Percentiles rank a stretch among this genome's conserved stretches.
These are phyloP conservation scores for Zele albiditarsus DNA, from an alignment of 2,888 invertebrate genomes.

Conservation along the genomic window DNA sequence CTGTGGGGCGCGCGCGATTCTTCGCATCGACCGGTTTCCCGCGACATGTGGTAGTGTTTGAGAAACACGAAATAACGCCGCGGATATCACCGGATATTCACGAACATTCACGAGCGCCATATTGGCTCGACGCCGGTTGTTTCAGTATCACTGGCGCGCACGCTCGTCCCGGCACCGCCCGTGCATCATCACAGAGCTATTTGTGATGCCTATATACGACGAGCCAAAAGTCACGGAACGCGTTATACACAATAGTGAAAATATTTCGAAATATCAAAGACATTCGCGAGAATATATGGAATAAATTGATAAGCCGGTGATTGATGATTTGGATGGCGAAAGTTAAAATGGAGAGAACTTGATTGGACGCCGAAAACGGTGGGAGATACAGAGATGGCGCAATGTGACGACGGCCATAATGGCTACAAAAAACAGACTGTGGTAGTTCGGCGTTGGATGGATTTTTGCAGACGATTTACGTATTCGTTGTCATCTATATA, in stretches of 20 bases:
- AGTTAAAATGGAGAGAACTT: background rate
- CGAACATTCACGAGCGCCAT: conserved; percentile 47
- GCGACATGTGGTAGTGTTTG: conserved; percentile 16
- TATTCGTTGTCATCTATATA: background rate
- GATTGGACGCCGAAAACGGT: background rate
- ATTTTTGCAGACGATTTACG: background rate
- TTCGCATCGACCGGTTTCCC: conserved; percentile 64
- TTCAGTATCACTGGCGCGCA: conserved; percentile 47
- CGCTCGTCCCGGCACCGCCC: conserved; percentile 45
- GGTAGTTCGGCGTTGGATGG: background rate
- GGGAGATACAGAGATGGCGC: conserved; percentile 14
- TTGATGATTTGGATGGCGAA: background rate
- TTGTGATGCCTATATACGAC: conserved; percentile 37
- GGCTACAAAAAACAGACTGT: conserved; percentile 10
- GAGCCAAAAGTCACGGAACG: conserved; percentile 26
- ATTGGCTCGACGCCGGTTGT: conserved; percentile 36
- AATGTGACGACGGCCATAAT: conserved; percentile 46
- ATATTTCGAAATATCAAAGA: conserved; percentile 1
- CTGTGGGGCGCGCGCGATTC: conserved; percentile 50
- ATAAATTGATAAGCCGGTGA: conserved; percentile 9
- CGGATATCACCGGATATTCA: conserved; percentile 39
- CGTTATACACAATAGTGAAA: conserved; percentile 3
- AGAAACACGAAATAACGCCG: conserved; percentile 23
- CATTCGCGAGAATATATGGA: background rate
- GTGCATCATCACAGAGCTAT: conserved; percentile 40